These are phyloP conservation scores for Chaetura pelagica DNA, from an alignment of 2,113 vertebrate genomes.

Conservation along the genomic window DNA sequence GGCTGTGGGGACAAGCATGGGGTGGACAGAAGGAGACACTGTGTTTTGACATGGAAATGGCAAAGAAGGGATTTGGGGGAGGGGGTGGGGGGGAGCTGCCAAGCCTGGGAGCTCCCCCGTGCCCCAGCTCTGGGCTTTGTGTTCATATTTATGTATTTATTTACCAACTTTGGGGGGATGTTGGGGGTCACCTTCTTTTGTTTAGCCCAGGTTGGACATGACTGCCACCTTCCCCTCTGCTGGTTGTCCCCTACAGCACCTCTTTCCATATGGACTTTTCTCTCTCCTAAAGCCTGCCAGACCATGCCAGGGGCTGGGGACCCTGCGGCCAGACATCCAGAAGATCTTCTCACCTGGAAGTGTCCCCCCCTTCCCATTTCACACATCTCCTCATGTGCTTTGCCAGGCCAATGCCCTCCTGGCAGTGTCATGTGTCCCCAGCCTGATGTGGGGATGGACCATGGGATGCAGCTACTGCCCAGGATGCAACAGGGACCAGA, in stretches of 20 bases:
- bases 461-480: neutral
- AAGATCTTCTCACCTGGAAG: neutral
- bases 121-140: neutral
- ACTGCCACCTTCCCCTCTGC: neutral
- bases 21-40: neutral
- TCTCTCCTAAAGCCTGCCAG: neutral
- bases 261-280: neutral
- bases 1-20: neutral
- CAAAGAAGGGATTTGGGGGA: neutral
- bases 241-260: neutral
- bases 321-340: neutral
- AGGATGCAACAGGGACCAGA: neutral
- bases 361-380: neutral
- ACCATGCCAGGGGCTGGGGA: accelerated
- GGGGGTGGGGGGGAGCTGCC: neutral
- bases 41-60: neutral
- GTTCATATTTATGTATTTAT: constrained; percentile 73
- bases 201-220: neutral
- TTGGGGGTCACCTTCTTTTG: neutral
- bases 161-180: neutral
- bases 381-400: accelerated
- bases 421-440: accelerated
- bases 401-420: neutral
- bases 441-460: neutral
- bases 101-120: neutral